These are phyloP conservation scores for Eupelmus urozonus DNA, from an alignment of 2,888 invertebrate genomes.

Conservation along the genomic window DNA sequence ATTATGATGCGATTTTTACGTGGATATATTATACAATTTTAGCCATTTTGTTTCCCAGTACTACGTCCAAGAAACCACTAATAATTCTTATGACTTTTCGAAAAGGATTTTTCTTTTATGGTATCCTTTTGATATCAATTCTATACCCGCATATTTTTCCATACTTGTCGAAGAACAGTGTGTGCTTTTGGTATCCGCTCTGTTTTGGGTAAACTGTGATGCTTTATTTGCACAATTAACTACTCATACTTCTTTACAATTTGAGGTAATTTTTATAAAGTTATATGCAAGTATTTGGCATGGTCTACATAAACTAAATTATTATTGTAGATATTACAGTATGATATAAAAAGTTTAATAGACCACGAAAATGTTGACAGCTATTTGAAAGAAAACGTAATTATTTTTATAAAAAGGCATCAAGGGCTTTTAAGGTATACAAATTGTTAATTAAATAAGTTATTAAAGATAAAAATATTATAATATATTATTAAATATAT, in stretches of 20 bases:
- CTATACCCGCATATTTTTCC: neutral
- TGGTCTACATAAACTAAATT: neutral
- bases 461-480: too few relatives aligned
- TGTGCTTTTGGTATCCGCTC: constrained; percentile 57
- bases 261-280: neutral
- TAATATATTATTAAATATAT: too few relatives aligned
- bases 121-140: constrained; percentile 29
- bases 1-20: too few relatives aligned
- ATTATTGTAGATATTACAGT: constrained; percentile 2
- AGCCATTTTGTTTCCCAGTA: too few relatives aligned
- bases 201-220: constrained; percentile 31
- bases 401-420: constrained; percentile 4
- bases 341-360: neutral
- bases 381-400: neutral
- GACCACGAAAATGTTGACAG: neutral
- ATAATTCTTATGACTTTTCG: constrained; percentile 25
- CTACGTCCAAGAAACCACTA: too few relatives aligned
- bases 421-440: constrained; percentile 14
- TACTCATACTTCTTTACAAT: constrained; percentile 20
- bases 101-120: neutral
- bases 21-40: too few relatives aligned
- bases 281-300: neutral
- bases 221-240: constrained; percentile 26
- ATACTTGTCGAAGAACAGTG: neutral
- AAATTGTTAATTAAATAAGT: too few relatives aligned